These are phyloP conservation scores for Melanerpes aurifrons DNA, from an alignment of 2,113 vertebrate species.

Conservation along the genomic window DNA sequence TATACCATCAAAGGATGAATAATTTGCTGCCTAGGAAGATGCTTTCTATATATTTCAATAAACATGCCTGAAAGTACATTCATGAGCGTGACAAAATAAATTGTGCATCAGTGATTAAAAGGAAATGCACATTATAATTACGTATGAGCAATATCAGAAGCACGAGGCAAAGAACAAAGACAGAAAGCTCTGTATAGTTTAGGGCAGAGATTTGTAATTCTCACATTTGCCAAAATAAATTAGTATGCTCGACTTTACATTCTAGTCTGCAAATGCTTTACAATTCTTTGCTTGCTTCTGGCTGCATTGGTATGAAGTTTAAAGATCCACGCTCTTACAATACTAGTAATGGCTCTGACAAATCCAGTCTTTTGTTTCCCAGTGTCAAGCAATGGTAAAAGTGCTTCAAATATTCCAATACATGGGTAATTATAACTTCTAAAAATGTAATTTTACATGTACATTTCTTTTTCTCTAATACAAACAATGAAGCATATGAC, in stretches of 20 bases:
- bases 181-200: neutral
- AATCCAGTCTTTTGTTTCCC: neutral
- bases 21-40: neutral
- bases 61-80: neutral
- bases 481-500: neutral
- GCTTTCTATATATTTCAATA: conserved; percentile 16
- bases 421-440: neutral
- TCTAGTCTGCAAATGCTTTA: conserved; percentile 7
- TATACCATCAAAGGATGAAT: neutral
- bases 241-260: neutral
- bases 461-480: neutral
- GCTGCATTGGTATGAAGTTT: neutral
- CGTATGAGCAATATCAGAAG: neutral
- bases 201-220: conserved; percentile 7
- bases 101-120: conserved; percentile 14
- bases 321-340: neutral
- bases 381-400: neutral
- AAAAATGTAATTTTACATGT: conserved; percentile 5
- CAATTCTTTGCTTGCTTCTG: neutral
- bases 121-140: conserved; percentile 28
- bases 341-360: neutral
- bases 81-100: conserved; percentile 24
- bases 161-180: neutral
- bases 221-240: conserved; percentile 26
- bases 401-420: neutral